Conservation (phyloP, 2,888 invertebrate species). For the Cinara cedri region DNA sequence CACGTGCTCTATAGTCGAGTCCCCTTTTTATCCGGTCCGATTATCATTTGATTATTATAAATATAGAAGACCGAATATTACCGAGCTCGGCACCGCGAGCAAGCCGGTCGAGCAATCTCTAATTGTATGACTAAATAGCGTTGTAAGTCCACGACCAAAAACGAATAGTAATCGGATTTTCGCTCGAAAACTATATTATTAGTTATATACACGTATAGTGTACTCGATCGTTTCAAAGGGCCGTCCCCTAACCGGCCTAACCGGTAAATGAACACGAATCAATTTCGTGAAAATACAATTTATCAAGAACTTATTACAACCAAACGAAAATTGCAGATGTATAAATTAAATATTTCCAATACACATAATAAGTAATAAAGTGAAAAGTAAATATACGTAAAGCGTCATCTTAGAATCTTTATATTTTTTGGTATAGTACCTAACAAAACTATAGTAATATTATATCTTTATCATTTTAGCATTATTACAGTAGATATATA, state of each 20-base stretch:
- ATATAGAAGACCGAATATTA: background rate
- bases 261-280: background rate
- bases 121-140: background rate
- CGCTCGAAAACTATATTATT: background rate
- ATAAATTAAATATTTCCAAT: too few relatives aligned
- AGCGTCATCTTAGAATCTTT: too few relatives aligned
- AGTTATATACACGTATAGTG: background rate
- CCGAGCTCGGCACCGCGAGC: background rate
- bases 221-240: background rate
- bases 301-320: background rate
- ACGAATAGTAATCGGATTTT: constrained; percentile 43
- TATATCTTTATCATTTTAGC: too few relatives aligned
- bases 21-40: constrained; percentile 39
- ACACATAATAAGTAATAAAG: too few relatives aligned
- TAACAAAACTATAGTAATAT: too few relatives aligned
- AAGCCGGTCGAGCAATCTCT: background rate
- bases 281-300: background rate
- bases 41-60: constrained; percentile 33
- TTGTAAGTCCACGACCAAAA: background rate
- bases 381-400: too few relatives aligned
- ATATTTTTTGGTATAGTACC: too few relatives aligned
- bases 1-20: background rate
- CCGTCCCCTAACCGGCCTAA: background rate
- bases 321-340: too few relatives aligned
- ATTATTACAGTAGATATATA: too few relatives aligned